Evolutionary conservation across 92 coral and sea anemone species (phyloP).

Genomic region (Epizoanthus fatuus): DNA sequence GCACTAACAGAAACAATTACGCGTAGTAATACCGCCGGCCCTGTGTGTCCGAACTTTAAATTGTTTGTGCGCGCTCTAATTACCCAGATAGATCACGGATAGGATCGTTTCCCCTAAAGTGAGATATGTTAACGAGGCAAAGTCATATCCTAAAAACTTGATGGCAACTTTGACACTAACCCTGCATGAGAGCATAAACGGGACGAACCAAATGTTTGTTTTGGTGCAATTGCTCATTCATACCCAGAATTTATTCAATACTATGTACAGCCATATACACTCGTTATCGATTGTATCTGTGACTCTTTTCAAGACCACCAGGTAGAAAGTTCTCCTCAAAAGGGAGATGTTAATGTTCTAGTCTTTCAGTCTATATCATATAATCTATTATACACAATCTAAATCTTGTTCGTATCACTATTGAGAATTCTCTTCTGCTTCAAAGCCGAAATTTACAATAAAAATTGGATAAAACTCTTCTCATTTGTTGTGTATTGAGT

Average conservation of each 20-base stretch:
- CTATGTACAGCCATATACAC: conserved; percentile 42
- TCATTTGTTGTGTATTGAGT: conserved; percentile 53
- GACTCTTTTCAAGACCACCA: conserved; percentile 45
- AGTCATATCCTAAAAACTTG: too few species aligned
- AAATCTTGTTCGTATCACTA: conserved; percentile 29
- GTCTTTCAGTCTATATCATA: conserved; percentile 33
- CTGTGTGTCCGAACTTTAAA: too few species aligned
- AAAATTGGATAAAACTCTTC: conserved; percentile 47
- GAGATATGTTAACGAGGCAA: too few species aligned
- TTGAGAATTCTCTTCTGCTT: conserved; percentile 33
- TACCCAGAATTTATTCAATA: conserved; percentile 44
- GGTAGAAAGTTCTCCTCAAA: conserved; percentile 40
- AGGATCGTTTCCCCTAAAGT: too few species aligned
- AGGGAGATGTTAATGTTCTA: conserved; percentile 25
- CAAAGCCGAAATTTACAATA: conserved; percentile 45
- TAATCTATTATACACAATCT: conserved; percentile 44
- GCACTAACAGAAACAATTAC: too few species aligned
- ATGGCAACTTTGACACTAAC: too few species aligned
- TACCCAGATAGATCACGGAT: too few species aligned
- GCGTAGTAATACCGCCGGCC: too few species aligned
- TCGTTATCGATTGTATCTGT: conserved; percentile 29
- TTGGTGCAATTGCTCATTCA: too few species aligned
- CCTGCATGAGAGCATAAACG: too few species aligned
- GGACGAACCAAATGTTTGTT: too few species aligned
- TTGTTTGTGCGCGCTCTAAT: too few species aligned